Base-by-base conservation (phyloP, 1,140 invertebrate genomes). In the Trichonephila inaurata region DNA sequence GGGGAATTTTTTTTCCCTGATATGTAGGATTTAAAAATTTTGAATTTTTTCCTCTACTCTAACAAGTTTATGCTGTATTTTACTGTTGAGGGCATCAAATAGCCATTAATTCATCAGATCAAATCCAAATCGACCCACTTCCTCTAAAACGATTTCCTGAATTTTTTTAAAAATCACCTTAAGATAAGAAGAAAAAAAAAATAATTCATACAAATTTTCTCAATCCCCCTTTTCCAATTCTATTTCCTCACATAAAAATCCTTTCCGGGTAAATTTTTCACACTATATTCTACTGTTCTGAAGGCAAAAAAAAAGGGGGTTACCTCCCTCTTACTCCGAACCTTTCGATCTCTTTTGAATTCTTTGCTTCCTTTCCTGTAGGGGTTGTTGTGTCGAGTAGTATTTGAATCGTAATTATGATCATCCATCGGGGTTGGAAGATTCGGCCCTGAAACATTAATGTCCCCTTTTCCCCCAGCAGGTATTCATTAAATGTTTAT, bases 401-500 rank as follows among this genome's bases (percentile, higher is more conserved):
- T 33, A 85, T 85, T 85, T 60, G 83, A 85, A 85, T 85, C 83
- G 83, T 85, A 60, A 85, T 85, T 85, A 85, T 85, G 83, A 85
- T 85, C 44, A 85, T 85, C 14, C 28, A 58, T 28, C 28, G 19
- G 51, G 81, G 40, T n/a, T 18, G 51, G n/a, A 51, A 51, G 66
- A 69, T 69, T 40, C 40, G 40, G 83, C 58, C 28, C 58, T 85
- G 83, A 85, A 85, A 61, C 83, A 85, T 85, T 85, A 85, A 61
- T 85, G 83, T 21, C 83, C 44, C n/a, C 83, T 61, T 61, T 85
- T 85, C 58, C 12, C 40, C 44, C 18, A 24, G 51, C 51, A 85
- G 83, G 58, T 85, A 85, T 85, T 85, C 44, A 85, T 85, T 85
- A 85, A 85, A 85, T 85, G 83, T 85, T 85, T 85, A 85, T 85